These are phyloP conservation scores for Leptinotarsa rubiginosa DNA, from an alignment of 2,888 invertebrate species.

Conservation along the genomic window DNA sequence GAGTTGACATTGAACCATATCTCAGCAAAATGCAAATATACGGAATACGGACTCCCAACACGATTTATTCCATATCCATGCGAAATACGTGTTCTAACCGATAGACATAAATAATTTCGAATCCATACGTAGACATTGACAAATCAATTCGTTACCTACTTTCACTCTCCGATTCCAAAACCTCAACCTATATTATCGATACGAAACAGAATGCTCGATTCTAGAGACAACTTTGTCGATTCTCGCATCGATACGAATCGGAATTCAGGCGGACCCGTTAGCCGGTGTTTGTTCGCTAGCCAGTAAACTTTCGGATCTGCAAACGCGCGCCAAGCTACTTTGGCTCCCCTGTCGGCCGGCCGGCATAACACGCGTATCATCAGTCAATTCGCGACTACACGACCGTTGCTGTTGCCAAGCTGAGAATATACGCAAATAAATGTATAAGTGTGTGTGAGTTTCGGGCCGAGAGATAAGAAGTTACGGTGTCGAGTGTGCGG, in stretches of 20 bases:
- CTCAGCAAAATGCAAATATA: too few relatives aligned
- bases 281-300: slow-evolving; percentile 3
- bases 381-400: slow-evolving; percentile 48
- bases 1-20: too few relatives aligned
- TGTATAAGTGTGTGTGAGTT: slow-evolving; percentile 16
- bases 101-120: not conserved
- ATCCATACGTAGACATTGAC: slow-evolving; percentile 31
- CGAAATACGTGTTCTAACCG: not conserved
- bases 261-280: slow-evolving; percentile 25
- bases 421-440: slow-evolving; percentile 35
- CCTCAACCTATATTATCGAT: slow-evolving; percentile 31
- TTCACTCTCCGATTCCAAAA: slow-evolving; percentile 34
- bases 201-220: slow-evolving; percentile 23
- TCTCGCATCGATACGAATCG: slow-evolving; percentile 22
- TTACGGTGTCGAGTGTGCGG: not conserved
- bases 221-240: slow-evolving; percentile 16
- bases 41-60: too few relatives aligned
- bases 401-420: slow-evolving; percentile 36
- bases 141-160: slow-evolving; percentile 35
- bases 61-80: too few relatives aligned
- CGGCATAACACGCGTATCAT: slow-evolving; percentile 39
- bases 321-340: slow-evolving; percentile 35
- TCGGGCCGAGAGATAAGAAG: too few relatives aligned
- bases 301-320: slow-evolving; percentile 15
- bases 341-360: slow-evolving; percentile 38